phyloP scores from a whole-genome alignment of 2,797 vertebrate species.

The Pantherophis alleghaniensis region DNA sequence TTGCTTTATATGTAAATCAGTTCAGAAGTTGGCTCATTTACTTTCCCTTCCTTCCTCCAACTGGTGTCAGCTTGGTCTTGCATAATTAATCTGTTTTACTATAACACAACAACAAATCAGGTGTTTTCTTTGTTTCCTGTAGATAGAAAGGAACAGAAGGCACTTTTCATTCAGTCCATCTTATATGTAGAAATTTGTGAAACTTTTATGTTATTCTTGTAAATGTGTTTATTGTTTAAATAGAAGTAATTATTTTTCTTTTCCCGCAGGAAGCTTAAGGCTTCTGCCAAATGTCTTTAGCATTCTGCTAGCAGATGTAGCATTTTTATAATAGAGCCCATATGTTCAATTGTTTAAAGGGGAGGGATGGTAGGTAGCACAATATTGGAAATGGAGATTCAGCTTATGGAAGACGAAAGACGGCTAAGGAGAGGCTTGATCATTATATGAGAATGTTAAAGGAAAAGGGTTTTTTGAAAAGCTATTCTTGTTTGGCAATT shows the following conservation, averaged over 20 bases:
- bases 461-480: slow-evolving; percentile 18
- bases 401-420: slow-evolving; percentile 35
- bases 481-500: neutral
- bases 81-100: slow-evolving; percentile 35
- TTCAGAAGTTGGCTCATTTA: neutral
- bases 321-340: slow-evolving; percentile 48
- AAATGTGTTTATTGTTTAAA: slow-evolving; percentile 63
- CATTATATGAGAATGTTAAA: slow-evolving; percentile 32
- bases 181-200: slow-evolving; percentile 54
- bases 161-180: slow-evolving; percentile 49
- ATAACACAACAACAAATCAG: neutral
- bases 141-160: slow-evolving; percentile 41
- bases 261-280: slow-evolving; percentile 49
- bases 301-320: slow-evolving; percentile 54
- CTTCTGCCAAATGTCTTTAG: slow-evolving; percentile 53
- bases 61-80: neutral
- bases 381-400: slow-evolving; percentile 18
- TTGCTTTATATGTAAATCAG: neutral
- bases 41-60: neutral
- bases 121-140: slow-evolving; percentile 25
- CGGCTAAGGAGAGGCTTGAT: slow-evolving; percentile 3
- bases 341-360: slow-evolving; percentile 59
- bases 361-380: slow-evolving; percentile 46
- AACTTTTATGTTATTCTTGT: slow-evolving; percentile 52
- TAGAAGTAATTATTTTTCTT: slow-evolving; percentile 63